Conservation (phyloP, 1,140 invertebrate genomes). For the Drosophila sp. region DNA sequence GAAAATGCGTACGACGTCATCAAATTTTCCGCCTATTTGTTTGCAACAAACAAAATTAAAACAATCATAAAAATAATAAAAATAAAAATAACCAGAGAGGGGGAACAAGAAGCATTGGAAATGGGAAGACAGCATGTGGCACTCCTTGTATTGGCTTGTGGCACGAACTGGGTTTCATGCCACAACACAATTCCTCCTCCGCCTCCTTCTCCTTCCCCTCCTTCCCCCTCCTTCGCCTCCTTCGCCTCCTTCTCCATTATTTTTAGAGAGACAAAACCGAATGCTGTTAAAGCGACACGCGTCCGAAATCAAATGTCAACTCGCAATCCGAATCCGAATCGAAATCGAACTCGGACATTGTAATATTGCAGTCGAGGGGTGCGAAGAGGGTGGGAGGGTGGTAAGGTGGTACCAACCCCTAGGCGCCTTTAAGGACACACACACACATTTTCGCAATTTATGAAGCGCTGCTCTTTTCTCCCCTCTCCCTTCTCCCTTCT, state of each 20-base stretch:
- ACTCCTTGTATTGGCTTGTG: conserved; percentile 27
- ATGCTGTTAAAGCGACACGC: conserved; percentile 74
- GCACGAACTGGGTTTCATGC: conserved; percentile 16
- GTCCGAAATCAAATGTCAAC: conserved; percentile 78
- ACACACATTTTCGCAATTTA: conserved; percentile 52
- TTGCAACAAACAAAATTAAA: conserved; percentile 80
- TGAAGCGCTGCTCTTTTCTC: conserved; percentile 22
- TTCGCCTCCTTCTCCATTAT: no score
- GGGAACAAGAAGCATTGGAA: neutral
- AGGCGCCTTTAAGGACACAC: conserved; percentile 49
- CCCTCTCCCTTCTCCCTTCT: neutral
- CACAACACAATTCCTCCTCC: conserved; percentile 15
- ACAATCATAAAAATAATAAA: conserved; percentile 79
- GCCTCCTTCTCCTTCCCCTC: no score
- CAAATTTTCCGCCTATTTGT: conserved; percentile 80
- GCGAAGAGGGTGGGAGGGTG: neutral
- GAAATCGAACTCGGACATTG: neutral
- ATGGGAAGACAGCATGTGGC: conserved; percentile 54
- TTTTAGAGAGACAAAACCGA: conserved; percentile 8
- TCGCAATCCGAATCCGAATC: no score
- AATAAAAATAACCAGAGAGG: conserved; percentile 62
- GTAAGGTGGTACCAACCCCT: conserved; percentile 25
- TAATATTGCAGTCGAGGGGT: neutral
- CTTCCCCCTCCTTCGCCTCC: conserved; percentile 5
- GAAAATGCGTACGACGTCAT: conserved; percentile 42